These are phyloP conservation scores for Catostomus latipinnis DNA, from an alignment of 2,797 vertebrate genomes.

Conservation along the genomic window DNA sequence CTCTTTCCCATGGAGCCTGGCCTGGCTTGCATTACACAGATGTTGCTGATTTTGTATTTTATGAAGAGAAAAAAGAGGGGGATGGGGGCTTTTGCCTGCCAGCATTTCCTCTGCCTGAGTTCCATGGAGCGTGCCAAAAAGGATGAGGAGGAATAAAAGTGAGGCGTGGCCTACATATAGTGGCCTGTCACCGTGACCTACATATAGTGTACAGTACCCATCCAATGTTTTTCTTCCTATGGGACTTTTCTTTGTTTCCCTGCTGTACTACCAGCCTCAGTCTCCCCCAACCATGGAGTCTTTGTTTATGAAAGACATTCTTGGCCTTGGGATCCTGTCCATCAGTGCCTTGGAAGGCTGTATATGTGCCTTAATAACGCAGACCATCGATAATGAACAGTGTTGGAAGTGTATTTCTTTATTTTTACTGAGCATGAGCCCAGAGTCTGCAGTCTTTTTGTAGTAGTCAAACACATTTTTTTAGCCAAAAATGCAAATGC, in stretches of 20 bases:
- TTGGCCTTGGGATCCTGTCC: constrained; percentile 34
- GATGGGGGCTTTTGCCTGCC: constrained; percentile 54
- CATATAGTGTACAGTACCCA: constrained; percentile 59
- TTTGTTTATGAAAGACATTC: constrained; percentile 52
- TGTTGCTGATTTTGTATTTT: constrained; percentile 76
- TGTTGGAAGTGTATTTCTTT: constrained; percentile 28
- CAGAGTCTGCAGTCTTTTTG: constrained; percentile 13
- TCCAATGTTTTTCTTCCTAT: constrained; percentile 58
- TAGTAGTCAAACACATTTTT: constrained; percentile 18
- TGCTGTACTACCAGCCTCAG: constrained; percentile 37
- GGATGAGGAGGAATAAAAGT: constrained; percentile 45
- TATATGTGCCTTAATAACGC: constrained; percentile 40
- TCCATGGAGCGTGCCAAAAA: constrained; percentile 55
- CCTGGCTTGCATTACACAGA: constrained; percentile 79
- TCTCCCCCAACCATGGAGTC: constrained; percentile 35
- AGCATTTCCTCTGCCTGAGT: constrained; percentile 63
- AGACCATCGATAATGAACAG: constrained; percentile 8
- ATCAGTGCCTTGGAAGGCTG: constrained; percentile 44
- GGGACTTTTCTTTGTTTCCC: constrained; percentile 39
- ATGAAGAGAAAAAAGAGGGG: constrained; percentile 47
- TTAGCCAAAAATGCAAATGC: constrained; percentile 27
- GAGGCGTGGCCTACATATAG: constrained; percentile 49
- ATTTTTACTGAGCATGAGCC: constrained; percentile 39
- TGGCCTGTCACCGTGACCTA: constrained; percentile 78
- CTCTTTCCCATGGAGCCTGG: constrained; percentile 59